Evolutionary conservation across 2,797 vertebrate genomes (phyloP).

Genomic region (Pangasius djambal): DNA sequence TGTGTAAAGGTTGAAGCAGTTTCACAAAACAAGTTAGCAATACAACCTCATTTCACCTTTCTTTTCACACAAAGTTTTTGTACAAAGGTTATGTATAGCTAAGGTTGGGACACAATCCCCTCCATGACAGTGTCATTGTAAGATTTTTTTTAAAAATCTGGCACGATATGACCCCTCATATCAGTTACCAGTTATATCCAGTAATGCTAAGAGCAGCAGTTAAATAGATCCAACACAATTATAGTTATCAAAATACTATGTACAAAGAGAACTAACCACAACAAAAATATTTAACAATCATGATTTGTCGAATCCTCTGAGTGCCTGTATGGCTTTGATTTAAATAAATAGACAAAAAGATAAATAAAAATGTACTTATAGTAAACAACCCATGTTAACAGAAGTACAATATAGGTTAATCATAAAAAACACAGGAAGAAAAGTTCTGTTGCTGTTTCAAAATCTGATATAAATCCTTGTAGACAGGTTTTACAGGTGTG

Average conservation of each 20-base stretch:
- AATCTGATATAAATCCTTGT: background rate
- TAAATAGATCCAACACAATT: slow-evolving; percentile 24
- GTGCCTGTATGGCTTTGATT: slow-evolving; percentile 35
- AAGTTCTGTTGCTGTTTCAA: background rate
- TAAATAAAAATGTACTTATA: slow-evolving; percentile 31
- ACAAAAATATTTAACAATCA: slow-evolving; percentile 1
- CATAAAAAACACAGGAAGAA: background rate
- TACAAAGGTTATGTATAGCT: background rate
- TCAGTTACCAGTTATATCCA: background rate
- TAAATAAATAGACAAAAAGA: slow-evolving; percentile 47
- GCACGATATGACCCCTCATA: background rate
- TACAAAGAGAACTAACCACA: slow-evolving; percentile 22
- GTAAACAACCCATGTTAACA: background rate
- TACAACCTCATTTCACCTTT: background rate
- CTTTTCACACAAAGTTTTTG: slow-evolving; percentile 5
- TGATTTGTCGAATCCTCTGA: slow-evolving; percentile 27
- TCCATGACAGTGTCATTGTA: background rate
- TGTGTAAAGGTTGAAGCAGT: background rate
- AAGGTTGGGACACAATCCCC: background rate
- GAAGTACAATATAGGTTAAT: slow-evolving; percentile 3
- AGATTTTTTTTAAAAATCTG: background rate
- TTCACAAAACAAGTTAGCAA: slow-evolving; percentile 36
- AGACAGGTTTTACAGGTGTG: background rate
- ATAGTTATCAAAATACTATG: slow-evolving; percentile 14
- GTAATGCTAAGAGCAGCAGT: slow-evolving; percentile 15